Evolutionary conservation across 1,140 invertebrate genomes (phyloP).

Genomic region (Neodiprion lecontei): DNA sequence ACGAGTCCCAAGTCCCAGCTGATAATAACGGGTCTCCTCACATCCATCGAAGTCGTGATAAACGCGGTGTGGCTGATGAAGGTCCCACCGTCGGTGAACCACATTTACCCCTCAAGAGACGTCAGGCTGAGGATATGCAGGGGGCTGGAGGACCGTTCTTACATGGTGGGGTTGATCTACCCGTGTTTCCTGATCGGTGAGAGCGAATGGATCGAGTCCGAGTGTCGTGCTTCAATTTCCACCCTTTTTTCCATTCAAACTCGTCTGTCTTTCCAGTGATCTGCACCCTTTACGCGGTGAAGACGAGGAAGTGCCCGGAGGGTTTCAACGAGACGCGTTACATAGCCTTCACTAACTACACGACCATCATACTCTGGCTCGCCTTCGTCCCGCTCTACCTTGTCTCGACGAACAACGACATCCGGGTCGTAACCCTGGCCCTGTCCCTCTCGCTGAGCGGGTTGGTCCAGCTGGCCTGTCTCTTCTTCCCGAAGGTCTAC

Average conservation of each 20-base stretch:
- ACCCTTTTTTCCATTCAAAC: not conserved
- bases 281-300: conserved; percentile 79
- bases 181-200: conserved; percentile 63
- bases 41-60: conserved; percentile 63
- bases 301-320: conserved; percentile 78
- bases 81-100: conserved; percentile 54
- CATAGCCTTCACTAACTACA: conserved; percentile 81
- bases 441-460: conserved; percentile 65
- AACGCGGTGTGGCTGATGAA: conserved; percentile 63
- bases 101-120: conserved; percentile 57
- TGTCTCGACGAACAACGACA: conserved; percentile 60
- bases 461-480: conserved; percentile 62
- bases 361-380: conserved; percentile 79
- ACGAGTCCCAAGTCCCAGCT: conserved; percentile 65
- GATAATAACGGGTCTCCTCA: conserved; percentile 63
- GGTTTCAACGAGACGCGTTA: conserved; percentile 80
- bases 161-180: conserved; percentile 65
- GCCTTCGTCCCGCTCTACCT: conserved; percentile 75
- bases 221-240: not conserved
- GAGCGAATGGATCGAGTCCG: not conserved
- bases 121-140: conserved; percentile 55
- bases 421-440: conserved; percentile 64
- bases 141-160: conserved; percentile 63
- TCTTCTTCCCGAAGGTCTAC: conserved; percentile 71
- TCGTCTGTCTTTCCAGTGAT: conserved; percentile 45